Conservation (phyloP, 2,888 invertebrate species). For the Temnothorax ravouxi region DNA sequence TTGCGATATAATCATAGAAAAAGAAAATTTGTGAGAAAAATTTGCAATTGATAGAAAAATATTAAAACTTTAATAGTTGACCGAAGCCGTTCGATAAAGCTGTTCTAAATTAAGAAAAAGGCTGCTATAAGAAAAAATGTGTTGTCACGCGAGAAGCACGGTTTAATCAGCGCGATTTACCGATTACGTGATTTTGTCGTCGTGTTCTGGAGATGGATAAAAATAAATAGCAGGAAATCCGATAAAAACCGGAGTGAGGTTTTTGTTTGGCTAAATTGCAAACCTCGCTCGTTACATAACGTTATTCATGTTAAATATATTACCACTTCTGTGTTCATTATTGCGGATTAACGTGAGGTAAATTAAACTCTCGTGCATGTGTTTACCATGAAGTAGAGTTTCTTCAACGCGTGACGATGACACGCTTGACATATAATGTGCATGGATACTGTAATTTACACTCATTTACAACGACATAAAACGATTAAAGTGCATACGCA, state of each 20-base stretch:
- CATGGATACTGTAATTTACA: conserved; percentile 24
- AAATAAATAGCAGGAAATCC: neutral
- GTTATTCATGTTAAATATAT: conserved; percentile 22
- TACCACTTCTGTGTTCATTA: neutral
- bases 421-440: neutral
- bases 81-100: neutral
- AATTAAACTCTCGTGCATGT: neutral
- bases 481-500: neutral
- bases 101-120: conserved; percentile 4
- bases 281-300: neutral
- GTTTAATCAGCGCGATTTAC: conserved; percentile 16
- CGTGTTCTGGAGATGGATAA: neutral
- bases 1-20: neutral
- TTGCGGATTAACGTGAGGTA: neutral
- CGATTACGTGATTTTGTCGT: neutral
- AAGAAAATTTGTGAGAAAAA: neutral
- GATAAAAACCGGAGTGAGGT: conserved; percentile 1
- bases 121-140: neutral
- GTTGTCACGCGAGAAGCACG: neutral
- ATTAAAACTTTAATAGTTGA: neutral
- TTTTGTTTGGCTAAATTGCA: neutral
- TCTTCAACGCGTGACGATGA: neutral
- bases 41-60: neutral
- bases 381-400: neutral
- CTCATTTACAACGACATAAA: neutral